A percentile compares a stretch with the other conserved stretches of the same genome.
phyloP scores from a whole-genome alignment of 2,888 invertebrate species.

The Aquatica leii region DNA sequence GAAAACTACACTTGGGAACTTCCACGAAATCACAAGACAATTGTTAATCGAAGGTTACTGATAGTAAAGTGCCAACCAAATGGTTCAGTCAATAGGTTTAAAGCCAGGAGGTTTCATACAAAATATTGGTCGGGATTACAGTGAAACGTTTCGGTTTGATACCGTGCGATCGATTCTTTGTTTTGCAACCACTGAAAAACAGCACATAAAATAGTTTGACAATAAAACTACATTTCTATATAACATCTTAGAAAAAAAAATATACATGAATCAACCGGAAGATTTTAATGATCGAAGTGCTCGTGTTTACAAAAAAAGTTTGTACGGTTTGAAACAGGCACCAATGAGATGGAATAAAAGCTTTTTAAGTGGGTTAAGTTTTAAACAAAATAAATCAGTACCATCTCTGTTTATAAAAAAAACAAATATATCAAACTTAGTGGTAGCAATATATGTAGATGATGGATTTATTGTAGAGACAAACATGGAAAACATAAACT shows the following conservation, averaged over 20 bases:
- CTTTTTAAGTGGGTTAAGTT: neutral
- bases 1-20: constrained; percentile 7
- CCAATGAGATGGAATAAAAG: neutral
- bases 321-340: constrained; percentile 51
- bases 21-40: neutral
- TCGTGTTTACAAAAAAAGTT: constrained; percentile 43
- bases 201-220: constrained; percentile 2
- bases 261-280: constrained; percentile 8
- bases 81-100: constrained; percentile 32
- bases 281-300: neutral
- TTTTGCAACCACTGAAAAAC: neutral
- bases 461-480: constrained; percentile 37
- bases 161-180: constrained; percentile 28
- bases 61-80: constrained; percentile 1
- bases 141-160: constrained; percentile 42
- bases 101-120: constrained; percentile 47
- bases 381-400: constrained; percentile 36
- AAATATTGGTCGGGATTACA: constrained; percentile 44
- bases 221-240: constrained; percentile 9
- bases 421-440: constrained; percentile 11
- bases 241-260: neutral
- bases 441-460: constrained; percentile 40
- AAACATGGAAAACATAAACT: constrained; percentile 15
- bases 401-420: constrained; percentile 37
- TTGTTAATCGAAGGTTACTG: neutral